Percentiles rank a stretch among this genome's conserved stretches.
These are phyloP conservation scores for Gallinago media DNA, from an alignment of 2,113 vertebrate species.

Conservation along the genomic window DNA sequence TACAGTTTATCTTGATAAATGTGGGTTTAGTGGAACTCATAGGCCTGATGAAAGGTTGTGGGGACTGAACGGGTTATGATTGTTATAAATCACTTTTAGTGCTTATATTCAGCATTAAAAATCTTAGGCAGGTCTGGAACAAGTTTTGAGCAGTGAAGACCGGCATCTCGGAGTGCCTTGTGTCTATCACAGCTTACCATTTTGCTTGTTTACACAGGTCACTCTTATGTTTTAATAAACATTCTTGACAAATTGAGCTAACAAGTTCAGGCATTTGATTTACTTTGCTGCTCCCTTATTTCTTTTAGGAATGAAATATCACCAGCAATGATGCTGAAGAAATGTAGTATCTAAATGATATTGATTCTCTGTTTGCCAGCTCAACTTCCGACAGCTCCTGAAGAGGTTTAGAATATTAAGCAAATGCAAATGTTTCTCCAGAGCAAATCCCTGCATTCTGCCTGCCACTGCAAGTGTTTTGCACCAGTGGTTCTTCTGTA, in stretches of 20 bases:
- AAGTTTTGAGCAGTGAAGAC: background rate
- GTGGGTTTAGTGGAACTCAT: background rate
- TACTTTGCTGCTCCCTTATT: constrained; percentile 2
- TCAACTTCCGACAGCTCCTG: background rate
- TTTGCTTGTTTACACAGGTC: background rate
- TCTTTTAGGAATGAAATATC: constrained; percentile 23
- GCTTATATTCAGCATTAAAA: background rate
- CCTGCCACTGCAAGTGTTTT: background rate
- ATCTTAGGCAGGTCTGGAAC: background rate
- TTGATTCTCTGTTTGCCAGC: constrained; percentile 2
- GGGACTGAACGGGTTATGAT: background rate
- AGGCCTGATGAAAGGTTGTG: background rate
- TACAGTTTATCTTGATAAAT: background rate
- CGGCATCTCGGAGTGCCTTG: background rate
- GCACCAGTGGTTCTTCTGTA: background rate
- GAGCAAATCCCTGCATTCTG: background rate
- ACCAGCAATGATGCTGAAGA: background rate
- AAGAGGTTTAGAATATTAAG: constrained; percentile 12
- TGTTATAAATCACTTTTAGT: background rate
- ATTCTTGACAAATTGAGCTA: background rate
- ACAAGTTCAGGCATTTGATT: background rate
- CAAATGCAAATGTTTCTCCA: background rate
- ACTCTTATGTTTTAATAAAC: background rate
- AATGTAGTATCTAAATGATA: background rate
- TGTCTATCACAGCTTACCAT: background rate